Evolutionary conservation across 2,888 invertebrate genomes (phyloP).

Genomic region (Sepiola atlantica): DNA sequence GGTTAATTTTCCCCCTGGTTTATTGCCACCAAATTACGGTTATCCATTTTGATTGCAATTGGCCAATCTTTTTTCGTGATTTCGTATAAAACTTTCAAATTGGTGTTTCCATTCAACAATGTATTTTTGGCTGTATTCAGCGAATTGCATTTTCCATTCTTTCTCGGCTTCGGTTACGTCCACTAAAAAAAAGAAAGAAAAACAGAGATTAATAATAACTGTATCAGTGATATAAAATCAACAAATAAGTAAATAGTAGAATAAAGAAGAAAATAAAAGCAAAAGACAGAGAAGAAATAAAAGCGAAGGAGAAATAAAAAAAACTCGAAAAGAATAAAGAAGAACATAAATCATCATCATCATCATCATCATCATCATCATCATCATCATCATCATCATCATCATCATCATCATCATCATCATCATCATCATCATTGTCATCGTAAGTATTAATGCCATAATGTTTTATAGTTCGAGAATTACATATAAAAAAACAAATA

Average conservation of each 20-base stretch:
- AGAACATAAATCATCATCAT: background rate
- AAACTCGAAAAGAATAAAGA: background rate
- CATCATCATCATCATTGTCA: no score
- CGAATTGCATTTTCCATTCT: slow-evolving; percentile 73
- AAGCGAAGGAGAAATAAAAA: background rate
- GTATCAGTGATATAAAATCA: background rate
- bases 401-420: no score
- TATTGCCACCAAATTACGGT: background rate
- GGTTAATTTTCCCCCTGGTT: background rate
- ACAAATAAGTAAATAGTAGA: background rate
- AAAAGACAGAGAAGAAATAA: background rate
- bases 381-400: background rate
- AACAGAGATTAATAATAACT: background rate
- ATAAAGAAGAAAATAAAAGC: background rate
- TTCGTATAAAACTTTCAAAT: slow-evolving; percentile 69
- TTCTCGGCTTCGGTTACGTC: slow-evolving; percentile 70
- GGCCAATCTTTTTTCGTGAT: slow-evolving; percentile 54
- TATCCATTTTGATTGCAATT: slow-evolving; percentile 34
- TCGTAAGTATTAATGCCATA: background rate
- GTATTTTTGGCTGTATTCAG: slow-evolving; percentile 72
- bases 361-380: no score
- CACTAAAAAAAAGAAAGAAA: slow-evolving; percentile 53
- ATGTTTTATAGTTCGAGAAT: background rate
- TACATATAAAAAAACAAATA: background rate
- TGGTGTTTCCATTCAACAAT: slow-evolving; percentile 70